Conservation (phyloP, 1,140 invertebrate species). For the Eriosoma lanigerum region DNA sequence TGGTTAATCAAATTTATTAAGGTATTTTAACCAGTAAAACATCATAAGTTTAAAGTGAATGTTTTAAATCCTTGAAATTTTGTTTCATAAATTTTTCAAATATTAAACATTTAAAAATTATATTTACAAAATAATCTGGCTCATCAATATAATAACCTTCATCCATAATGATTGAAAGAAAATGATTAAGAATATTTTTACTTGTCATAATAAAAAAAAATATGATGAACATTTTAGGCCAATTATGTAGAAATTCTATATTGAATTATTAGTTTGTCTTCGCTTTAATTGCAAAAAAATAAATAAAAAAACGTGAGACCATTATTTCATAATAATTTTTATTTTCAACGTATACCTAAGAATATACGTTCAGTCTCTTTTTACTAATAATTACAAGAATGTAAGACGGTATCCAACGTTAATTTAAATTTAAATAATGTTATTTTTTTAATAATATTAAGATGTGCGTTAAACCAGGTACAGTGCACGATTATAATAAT, state of each 20-base stretch:
- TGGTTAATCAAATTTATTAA: too few relatives aligned
- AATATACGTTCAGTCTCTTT: too few relatives aligned
- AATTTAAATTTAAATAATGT: too few relatives aligned
- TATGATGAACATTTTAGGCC: not conserved
- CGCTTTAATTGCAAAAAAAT: too few relatives aligned
- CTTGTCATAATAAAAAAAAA: not conserved
- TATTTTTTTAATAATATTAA: too few relatives aligned
- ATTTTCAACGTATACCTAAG: not conserved
- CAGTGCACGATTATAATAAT: too few relatives aligned
- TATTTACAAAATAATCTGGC: not conserved
- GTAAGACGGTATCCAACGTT: too few relatives aligned
- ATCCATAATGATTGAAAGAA: not conserved
- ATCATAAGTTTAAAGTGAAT: not conserved
- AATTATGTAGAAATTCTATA: not conserved
- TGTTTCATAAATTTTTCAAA: not conserved
- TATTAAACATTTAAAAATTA: not conserved
- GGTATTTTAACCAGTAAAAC: too few relatives aligned
- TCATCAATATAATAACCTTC: not conserved
- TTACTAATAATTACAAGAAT: too few relatives aligned
- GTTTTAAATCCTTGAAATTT: not conserved
- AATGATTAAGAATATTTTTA: not conserved
- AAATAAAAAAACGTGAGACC: not conserved
- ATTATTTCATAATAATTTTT: not conserved
- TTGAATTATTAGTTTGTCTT: too few relatives aligned
- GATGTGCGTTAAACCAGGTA: too few relatives aligned